Base-by-base conservation (phyloP, 2,797 vertebrate species). In the Psittacula derbiana region DNA sequence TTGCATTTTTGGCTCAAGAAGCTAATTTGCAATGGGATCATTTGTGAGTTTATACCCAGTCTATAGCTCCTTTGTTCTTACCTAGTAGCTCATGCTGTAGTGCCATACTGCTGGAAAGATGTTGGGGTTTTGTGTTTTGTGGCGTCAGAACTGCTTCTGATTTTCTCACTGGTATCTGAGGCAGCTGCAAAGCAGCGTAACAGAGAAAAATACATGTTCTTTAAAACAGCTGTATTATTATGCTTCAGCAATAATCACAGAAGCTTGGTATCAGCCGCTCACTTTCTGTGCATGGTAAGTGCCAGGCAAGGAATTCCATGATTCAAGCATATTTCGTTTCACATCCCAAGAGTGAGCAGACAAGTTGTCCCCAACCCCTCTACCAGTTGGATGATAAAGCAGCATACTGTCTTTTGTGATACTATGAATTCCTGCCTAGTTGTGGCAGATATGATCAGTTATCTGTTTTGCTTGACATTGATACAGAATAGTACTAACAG, bases 401-500 rank as follows among this genome's bases (percentile, higher is more conserved):
- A 75, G 46, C 0, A 0, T 50, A 30, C 30, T 81, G 9, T 66
- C 71, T 82, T 93, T 87, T 91, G 78, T 93, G 92, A 76, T 70
- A 40, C 27, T 72, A 16, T 62, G 49, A 67, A 83, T 94, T 93
- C 69, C 82, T 92, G 65, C 75, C 52, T 76, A 41, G 33, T 73
- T 83, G 81, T 88, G 66, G 76, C 85, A 90, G 88, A 88, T 95
- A 80, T 0, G 4, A 88, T 94, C 91, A 91, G 65, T 74, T 91
- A 79, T 62, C 75, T 92, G 50, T 88, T 94, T 92, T 75, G 27
- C 76, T 88, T 88, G 82, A 90, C 90, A 73, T 11, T 80, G 85
- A 91, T 88, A 72, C 50, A 86, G 79, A 86, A 64, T 41, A 72
- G 58, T 52, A 28, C 67, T 84, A 78, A 79, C 73, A 90, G 82